Conservation (phyloP, 2,113 vertebrate species). For the Brachypodius melanocephalos region DNA sequence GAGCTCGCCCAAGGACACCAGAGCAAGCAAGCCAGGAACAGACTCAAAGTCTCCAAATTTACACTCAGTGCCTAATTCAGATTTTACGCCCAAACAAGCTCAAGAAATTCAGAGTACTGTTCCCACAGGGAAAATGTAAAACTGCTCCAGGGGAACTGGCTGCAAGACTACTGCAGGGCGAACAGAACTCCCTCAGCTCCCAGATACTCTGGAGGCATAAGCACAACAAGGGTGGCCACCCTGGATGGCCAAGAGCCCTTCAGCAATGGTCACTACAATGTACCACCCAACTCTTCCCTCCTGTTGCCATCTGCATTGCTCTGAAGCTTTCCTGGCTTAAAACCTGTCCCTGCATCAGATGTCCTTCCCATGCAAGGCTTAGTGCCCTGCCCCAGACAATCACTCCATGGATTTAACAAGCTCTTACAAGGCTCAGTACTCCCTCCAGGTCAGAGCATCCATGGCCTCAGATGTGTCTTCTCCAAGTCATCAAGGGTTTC, state of each 20-base stretch:
- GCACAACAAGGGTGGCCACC: rapidly evolving
- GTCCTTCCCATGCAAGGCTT: neutral
- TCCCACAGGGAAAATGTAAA: slow-evolving; percentile 10
- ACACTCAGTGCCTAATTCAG: slow-evolving; percentile 36
- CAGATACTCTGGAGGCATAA: neutral
- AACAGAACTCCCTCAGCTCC: neutral
- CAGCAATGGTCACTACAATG: rapidly evolving
- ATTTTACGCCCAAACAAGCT: slow-evolving; percentile 60
- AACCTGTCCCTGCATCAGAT: neutral
- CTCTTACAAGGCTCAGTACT: neutral
- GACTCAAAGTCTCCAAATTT: slow-evolving; percentile 24
- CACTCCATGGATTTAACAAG: neutral
- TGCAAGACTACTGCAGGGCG: rapidly evolving
- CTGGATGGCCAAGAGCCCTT: neutral
- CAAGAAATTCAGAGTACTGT: slow-evolving; percentile 42
- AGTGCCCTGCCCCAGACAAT: neutral
- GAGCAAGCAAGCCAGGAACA: neutral
- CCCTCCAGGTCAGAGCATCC: neutral
- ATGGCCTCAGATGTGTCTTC: neutral
- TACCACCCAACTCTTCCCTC: neutral
- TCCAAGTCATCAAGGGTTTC: neutral
- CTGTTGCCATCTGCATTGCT: rapidly evolving
- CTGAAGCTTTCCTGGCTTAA: neutral
- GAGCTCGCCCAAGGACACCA: slow-evolving; percentile 7
- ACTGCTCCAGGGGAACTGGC: neutral